These are phyloP conservation scores for Arion vulgaris DNA, from an alignment of 1,140 invertebrate genomes.

Conservation along the genomic window DNA sequence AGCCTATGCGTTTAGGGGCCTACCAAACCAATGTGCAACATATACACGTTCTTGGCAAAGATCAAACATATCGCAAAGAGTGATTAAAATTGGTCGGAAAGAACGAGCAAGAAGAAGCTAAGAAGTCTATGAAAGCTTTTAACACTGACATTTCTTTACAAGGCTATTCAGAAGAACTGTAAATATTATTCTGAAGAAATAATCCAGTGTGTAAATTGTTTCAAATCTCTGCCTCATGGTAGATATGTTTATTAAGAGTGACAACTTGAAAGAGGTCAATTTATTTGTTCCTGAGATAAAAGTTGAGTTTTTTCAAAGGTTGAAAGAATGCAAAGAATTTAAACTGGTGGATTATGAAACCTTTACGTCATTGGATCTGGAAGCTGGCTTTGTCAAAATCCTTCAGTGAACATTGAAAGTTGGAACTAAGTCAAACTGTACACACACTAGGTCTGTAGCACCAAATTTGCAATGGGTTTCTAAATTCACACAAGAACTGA, in stretches of 20 bases:
- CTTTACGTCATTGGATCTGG: conserved; percentile 10
- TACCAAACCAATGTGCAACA: too few species aligned
- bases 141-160: background rate
- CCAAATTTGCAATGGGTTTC: too few species aligned
- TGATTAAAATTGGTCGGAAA: too few species aligned
- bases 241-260: background rate
- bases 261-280: background rate
- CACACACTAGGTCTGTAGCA: background rate
- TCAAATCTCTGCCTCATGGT: conserved; percentile 18
- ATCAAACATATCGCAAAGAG: too few species aligned
- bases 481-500: too few species aligned
- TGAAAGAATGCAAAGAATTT: conserved; percentile 11
- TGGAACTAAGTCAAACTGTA: background rate
- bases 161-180: background rate
- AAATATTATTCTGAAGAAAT: conserved; percentile 12
- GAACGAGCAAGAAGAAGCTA: too few species aligned
- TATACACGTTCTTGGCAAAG: too few species aligned
- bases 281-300: conserved; percentile 13
- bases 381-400: background rate
- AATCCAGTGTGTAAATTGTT: background rate
- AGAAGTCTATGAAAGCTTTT: conserved; percentile 13
- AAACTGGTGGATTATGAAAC: conserved; percentile 20
- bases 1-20: too few species aligned
- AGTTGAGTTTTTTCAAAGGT: conserved; percentile 2
- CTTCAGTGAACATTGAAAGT: conserved; percentile 10